Evolutionary conservation across 2,113 vertebrate genomes (phyloP), one percentile per base, ranked within the genome.

Genomic region (Smithornis capensis): DNA sequence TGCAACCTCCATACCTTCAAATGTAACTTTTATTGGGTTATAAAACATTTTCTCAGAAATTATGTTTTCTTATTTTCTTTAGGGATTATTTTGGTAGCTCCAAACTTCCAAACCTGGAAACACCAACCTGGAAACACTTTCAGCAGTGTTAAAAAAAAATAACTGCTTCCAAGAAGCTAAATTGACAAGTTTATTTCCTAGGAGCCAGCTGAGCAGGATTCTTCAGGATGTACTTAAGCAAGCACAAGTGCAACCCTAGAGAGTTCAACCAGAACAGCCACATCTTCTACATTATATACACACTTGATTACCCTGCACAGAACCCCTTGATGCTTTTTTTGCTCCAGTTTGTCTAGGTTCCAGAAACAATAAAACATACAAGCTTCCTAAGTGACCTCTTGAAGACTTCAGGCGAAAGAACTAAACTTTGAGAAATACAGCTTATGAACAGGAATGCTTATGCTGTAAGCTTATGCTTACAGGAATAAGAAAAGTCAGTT

Each of bases 321-420:
- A 92, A 90, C 31, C 14, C 22, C 29, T 37, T 67, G 50, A 38
- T 68, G 28, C 4, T 33, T 90, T 83, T 83, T 74, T 77, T 4
- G 53, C 69, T 89, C 44, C 52, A 87, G 19, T 76, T 89, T 75
- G 52, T 52, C 68, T 75, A 63, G 33, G 44, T 57, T 91, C 86
- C 83, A 92, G 73, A 94, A 89, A 62, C 77, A 96, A 91, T 89
- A 84, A 95, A 93, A 71, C 19, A n/a, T 75, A 83, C 80, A 93
- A 89, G 52, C 40, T 87, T 94, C 83, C 76, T 47, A 86, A 52
- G 37, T 64, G 87, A 94, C 83, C 81, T 84, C 77, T 82, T 94
- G 65, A 92, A 90, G 37, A 82, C 37, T 84, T 68, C 77, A 94
- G 53, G 52, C 0, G 1, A 77, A 94, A 63, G 56, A 94, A 84